Base-by-base conservation (phyloP, 2,113 vertebrate genomes). In the Coturnix japonica region DNA sequence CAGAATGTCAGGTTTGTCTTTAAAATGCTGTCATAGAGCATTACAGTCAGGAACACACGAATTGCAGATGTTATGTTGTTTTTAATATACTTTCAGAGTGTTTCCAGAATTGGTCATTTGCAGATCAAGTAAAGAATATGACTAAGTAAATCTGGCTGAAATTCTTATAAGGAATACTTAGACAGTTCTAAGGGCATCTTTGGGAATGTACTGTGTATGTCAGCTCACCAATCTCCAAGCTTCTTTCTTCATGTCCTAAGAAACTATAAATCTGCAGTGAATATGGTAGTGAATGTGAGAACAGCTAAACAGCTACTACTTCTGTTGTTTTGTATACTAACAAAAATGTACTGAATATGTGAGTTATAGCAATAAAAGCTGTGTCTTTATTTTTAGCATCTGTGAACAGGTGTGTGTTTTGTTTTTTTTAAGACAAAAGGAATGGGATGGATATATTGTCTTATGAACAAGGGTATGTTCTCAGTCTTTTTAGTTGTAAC, bases 21-120 rank as follows among this genome's bases (percentile, higher is more conserved):
- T 54, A 94, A 94, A 94, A 89, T 85, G 65, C 61, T 89, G 44
- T 81, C 53, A 69, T 19, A 84, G 65, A 92, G 19, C 51, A 56
- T 43, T 77, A 81, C 64, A 93, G 67, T 81, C 92, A 95, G 91
- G 63, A 92, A 95, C 91, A 93, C 41, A 70, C 23, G 77, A 90
- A 94, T 49, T 93, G 43, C 69, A 80, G 59, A 63, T 1, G 0
- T 75, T 74, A 41, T 53, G n/a, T 78, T 89, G 35, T 65, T 90
- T 88, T 84, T 73, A 65, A 51, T 69, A 23, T 78, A 13, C 67
- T 91, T 92, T 86, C 71, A 49, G 41, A 70, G 17, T 54, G 30
- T 37, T 92, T 73, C 79, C 91, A 90, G 88, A 91, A 91, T 65
- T 69, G 65, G 53, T 86, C 21, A 70, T 92, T 82, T 85, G 18